Evolutionary conservation across 2,888 invertebrate genomes (phyloP).

Genomic region (Antheraea assamensis): DNA sequence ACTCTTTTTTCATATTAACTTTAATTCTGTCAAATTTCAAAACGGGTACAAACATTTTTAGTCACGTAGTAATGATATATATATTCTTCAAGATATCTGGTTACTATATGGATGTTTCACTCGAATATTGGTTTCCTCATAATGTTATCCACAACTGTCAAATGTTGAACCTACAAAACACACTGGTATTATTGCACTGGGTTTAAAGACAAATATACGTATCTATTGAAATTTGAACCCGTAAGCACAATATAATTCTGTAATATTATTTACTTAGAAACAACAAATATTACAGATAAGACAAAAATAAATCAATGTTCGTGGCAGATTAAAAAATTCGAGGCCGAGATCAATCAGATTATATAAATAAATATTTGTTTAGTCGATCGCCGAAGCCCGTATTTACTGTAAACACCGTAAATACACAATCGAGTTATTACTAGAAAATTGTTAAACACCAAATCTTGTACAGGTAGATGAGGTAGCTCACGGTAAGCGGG

Average conservation of each 20-base stretch:
- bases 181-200: neutral
- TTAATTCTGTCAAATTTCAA: no score
- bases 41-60: no score
- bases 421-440: neutral
- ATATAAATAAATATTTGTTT: neutral
- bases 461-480: neutral
- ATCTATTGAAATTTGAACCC: neutral
- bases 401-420: neutral
- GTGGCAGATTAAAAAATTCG: neutral
- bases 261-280: neutral
- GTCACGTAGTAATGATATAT: no score
- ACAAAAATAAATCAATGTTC: neutral
- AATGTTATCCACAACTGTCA: neutral
- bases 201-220: neutral
- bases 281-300: neutral
- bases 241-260: neutral
- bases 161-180: neutral
- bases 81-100: no score
- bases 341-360: constrained; percentile 1
- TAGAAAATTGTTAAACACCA: neutral
- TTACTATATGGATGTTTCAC: no score
- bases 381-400: neutral
- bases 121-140: neutral
- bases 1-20: no score
- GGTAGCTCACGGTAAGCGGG: neutral